Evolutionary conservation across 2,797 vertebrate species (phyloP).

Genomic region (Poeciliopsis infans): DNA sequence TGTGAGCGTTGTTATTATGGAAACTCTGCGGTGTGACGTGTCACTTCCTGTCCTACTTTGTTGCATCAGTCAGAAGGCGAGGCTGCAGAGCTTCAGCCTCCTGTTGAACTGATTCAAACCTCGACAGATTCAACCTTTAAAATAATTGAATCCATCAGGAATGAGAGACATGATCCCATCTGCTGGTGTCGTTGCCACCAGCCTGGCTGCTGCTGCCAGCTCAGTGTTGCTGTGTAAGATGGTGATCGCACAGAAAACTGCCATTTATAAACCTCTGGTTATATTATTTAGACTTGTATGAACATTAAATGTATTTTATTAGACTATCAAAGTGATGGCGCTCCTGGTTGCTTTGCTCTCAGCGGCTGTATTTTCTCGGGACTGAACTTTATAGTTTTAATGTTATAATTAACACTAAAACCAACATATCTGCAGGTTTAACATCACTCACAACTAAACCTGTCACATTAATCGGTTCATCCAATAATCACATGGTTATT

Average conservation of each 20-base stretch:
- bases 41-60: constrained; percentile 8
- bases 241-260: too few relatives aligned
- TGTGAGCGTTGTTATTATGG: background rate
- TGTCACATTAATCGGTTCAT: background rate
- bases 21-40: background rate
- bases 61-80: background rate
- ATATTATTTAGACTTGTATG: background rate
- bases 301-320: background rate
- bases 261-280: too few relatives aligned
- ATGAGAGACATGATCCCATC: background rate
- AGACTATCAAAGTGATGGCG: background rate
- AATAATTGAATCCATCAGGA: background rate
- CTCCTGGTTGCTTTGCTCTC: too few relatives aligned
- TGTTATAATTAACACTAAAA: too few relatives aligned
- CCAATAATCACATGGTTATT: background rate
- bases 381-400: too few relatives aligned
- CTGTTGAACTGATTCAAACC: too few relatives aligned
- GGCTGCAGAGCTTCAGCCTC: background rate
- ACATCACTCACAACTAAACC: background rate
- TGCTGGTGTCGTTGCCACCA: too few relatives aligned
- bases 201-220: too few relatives aligned
- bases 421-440: background rate
- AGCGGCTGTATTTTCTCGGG: too few relatives aligned
- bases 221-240: too few relatives aligned
- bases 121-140: background rate